phyloP scores from a whole-genome alignment of 2,888 invertebrate species.

The Macrostomum cliftonense region DNA sequence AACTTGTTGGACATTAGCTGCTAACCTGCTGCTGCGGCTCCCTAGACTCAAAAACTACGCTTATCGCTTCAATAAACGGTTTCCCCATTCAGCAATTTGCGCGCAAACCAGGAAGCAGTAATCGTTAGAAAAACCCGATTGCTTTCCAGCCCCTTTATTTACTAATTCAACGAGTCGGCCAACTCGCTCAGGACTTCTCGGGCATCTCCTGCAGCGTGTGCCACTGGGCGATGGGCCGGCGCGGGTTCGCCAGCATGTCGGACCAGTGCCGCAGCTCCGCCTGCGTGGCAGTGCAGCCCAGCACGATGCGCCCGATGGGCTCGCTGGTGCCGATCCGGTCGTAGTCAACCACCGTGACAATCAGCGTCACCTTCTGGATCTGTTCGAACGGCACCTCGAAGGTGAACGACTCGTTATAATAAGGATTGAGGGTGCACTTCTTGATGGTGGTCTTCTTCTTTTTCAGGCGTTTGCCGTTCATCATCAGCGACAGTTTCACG shows the following conservation, averaged over 20 bases:
- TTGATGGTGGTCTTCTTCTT: constrained; percentile 99
- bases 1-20: no score
- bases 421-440: constrained; percentile 99
- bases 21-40: no score
- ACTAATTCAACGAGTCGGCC: no score
- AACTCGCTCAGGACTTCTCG: constrained; percentile 2
- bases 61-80: no score
- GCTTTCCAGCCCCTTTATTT: no score
- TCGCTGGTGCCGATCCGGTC: constrained; percentile 15
- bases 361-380: constrained; percentile 53
- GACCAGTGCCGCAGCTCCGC: constrained; percentile 14
- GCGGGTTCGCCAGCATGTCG: constrained; percentile 14
- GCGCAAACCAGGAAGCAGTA: no score
- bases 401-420: constrained; percentile 99
- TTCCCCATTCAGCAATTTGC: no score
- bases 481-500: constrained; percentile 98
- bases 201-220: constrained; percentile 14
- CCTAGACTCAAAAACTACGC: no score
- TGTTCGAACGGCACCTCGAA: constrained; percentile 99
- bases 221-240: constrained; percentile 15
- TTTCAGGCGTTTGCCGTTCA: constrained; percentile 97
- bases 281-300: constrained; percentile 13
- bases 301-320: constrained; percentile 13
- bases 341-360: constrained; percentile 15
- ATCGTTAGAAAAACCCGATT: no score